Conservation (phyloP, 1,140 invertebrate genomes). For the Scaptodrosophila lebanonensis region DNA sequence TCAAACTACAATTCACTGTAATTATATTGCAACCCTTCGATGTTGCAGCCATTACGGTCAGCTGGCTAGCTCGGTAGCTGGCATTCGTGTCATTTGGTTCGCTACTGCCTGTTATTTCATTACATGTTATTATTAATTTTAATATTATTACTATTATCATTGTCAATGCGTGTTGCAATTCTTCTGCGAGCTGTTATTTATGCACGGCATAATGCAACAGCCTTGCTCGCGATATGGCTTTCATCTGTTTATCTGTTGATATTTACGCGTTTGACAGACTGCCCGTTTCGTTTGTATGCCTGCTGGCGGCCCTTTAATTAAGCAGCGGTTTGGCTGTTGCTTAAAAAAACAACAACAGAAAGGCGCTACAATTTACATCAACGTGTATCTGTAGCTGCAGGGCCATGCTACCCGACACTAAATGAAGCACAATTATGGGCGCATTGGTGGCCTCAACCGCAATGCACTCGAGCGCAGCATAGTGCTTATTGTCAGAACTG, state of each 20-base stretch:
- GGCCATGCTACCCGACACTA: no score
- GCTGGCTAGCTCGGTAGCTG: conserved; percentile 6
- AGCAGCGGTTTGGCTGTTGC: conserved; percentile 15
- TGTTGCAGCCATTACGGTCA: conserved; percentile 1
- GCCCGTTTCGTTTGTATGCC: no score
- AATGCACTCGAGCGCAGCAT: no score
- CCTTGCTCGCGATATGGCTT: conserved; percentile 19
- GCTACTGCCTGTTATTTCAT: conserved; percentile 48
- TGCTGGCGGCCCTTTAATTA: conserved; percentile 34
- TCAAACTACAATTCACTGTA: conserved; percentile 55
- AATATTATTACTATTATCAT: conserved; percentile 32
- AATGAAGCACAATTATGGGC: no score
- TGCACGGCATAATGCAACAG: conserved; percentile 42
- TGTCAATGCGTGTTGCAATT: conserved; percentile 38
- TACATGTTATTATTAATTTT: conserved; percentile 47
- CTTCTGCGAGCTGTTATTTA: conserved; percentile 55
- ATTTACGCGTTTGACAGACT: no score
- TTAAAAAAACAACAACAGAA: neutral
- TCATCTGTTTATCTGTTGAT: conserved; percentile 2
- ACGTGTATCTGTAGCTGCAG: no score
- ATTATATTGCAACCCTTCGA: conserved; percentile 49
- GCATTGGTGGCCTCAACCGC: no score
- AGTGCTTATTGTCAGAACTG: no score
- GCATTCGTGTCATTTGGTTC: conserved; percentile 38
- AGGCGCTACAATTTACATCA: neutral